Evolutionary conservation across 2,797 vertebrate species (phyloP).

Genomic region (Pygocentrus nattereri): DNA sequence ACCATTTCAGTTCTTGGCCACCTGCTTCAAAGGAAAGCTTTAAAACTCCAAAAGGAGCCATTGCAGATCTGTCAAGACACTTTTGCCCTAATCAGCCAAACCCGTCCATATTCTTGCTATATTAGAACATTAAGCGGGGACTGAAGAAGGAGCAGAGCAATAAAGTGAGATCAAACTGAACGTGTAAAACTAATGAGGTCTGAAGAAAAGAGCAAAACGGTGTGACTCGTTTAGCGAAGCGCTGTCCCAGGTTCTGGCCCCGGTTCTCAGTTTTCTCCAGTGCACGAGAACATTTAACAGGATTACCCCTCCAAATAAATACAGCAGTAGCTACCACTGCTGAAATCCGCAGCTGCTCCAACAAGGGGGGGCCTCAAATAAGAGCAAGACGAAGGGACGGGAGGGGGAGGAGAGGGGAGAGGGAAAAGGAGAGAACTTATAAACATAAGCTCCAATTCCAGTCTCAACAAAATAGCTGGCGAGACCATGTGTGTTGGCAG

Average conservation of each 20-base stretch:
- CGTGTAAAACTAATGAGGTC: not conserved
- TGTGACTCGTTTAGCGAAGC: not conserved
- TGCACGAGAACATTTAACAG: conserved; percentile 25
- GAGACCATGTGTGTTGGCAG: conserved; percentile 58
- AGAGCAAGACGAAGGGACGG: conserved; percentile 12
- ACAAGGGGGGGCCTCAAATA: conserved; percentile 1
- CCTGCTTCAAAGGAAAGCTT: not conserved
- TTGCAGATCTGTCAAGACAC: not conserved
- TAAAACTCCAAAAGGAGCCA: not conserved
- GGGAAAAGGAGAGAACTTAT: conserved; percentile 59
- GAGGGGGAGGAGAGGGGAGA: conserved; percentile 3
- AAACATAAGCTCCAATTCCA: conserved; percentile 72
- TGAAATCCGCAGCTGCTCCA: conserved; percentile 32
- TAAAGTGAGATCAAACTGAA: not conserved
- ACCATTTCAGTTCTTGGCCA: not conserved
- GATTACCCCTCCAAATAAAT: conserved; percentile 39
- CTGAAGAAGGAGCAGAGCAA: no score
- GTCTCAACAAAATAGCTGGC: conserved; percentile 73
- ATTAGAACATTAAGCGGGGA: not conserved
- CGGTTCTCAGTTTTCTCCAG: conserved; percentile 2
- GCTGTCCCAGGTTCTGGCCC: not conserved
- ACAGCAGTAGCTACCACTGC: conserved; percentile 29
- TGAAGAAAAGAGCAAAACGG: not conserved
- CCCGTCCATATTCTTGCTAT: not conserved
- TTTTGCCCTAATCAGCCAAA: not conserved